Evolutionary conservation across 92 coral and sea anemone species (phyloP).

Genomic region (Micromussa lordhowensis): DNA sequence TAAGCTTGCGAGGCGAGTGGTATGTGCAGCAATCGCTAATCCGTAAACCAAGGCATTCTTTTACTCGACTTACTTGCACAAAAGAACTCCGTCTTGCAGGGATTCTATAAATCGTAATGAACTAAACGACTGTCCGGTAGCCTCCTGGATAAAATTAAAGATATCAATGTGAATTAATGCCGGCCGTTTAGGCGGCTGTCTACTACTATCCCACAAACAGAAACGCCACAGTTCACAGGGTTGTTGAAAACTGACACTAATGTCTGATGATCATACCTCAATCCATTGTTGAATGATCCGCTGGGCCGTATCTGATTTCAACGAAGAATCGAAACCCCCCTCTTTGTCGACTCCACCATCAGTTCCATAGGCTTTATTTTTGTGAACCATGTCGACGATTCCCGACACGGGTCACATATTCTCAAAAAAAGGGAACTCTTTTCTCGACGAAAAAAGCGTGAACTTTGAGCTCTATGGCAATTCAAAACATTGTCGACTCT

Average conservation of each 20-base stretch:
- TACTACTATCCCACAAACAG: constrained; percentile 36
- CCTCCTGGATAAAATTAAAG: constrained; percentile 67
- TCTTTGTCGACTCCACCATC: constrained; percentile 22
- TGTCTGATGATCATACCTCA: constrained; percentile 65
- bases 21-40: not conserved
- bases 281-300: constrained; percentile 82
- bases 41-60: constrained; percentile 18
- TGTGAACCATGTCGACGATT: constrained; percentile 39
- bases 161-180: constrained; percentile 4
- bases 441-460: not conserved
- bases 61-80: constrained; percentile 61
- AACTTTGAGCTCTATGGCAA: constrained; percentile 6
- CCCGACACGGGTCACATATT: constrained; percentile 43
- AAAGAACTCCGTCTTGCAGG: constrained; percentile 65
- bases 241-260: constrained; percentile 68
- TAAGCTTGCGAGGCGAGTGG: constrained; percentile 10
- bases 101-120: constrained; percentile 70
- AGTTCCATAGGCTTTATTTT: constrained; percentile 23
- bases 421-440: not conserved
- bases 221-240: constrained; percentile 37
- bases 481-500: constrained; percentile 14
- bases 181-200: constrained; percentile 16
- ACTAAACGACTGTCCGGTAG: constrained; percentile 61
- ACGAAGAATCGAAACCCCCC: constrained; percentile 44
- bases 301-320: constrained; percentile 84